Evolutionary conservation across 2,888 invertebrate species (phyloP), one percentile per base, ranked within the genome.

Genomic region (Callimorpha dominula): DNA sequence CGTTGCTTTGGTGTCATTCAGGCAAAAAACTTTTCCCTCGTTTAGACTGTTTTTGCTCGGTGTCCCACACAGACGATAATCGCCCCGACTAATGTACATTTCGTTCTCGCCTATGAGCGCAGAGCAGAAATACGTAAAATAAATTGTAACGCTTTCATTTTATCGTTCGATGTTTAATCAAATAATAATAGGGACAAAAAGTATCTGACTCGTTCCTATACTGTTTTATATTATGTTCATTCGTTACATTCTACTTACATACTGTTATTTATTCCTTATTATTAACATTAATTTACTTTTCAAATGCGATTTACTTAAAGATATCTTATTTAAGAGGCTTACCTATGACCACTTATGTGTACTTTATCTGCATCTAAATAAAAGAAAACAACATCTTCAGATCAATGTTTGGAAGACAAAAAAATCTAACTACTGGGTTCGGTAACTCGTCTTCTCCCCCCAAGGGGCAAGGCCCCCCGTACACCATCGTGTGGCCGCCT

Each of bases 21-120:
- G 70, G 83, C 86, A 87, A 88, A 60, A 89, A 90, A 89, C 82
- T 87, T 88, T 83, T 81, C 72, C 75, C 75, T 80, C 83, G 80
- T 78, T 83, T 80, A 79, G 78, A 81, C 80, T 81, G 82, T 85
- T 85, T 84, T 83, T 86, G 84, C 72, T 67, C 60, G 71, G 68
- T 80, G 83, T 81, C 85, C 78, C 81, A 75, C 73, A 81, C 81
- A 86, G 79, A 75, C 79, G 79, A 81, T 82, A 80, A 83, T 77
- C 79, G 74, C 67, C 52, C 52, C 64, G 74, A 77, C 81, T 80
- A 82, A 82, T 84, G 80, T 84, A 68, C 64, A 74, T 81, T 85
- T 77, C 67, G 73, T 79, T 83, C 69, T 75, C 75, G 71, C 65
- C 68, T 76, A 73, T 73, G 78, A 75, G 75, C 73, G 72, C 75